Base-by-base conservation (phyloP, 2,113 vertebrate genomes). In the Tursiops truncatus region DNA sequence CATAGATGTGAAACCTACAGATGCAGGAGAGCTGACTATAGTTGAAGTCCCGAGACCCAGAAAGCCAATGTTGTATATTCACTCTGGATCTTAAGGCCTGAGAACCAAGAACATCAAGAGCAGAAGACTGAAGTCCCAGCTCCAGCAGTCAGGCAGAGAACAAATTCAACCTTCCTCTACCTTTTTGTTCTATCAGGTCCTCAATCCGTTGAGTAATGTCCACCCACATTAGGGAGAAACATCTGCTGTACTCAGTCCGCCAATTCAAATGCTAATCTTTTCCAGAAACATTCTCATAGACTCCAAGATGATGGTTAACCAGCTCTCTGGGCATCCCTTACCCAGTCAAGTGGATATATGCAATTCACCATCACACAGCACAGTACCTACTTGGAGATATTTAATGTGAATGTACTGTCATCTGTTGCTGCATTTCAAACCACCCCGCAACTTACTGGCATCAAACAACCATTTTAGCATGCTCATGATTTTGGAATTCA, bases 191-290 rank as follows among this genome's bases (percentile, higher is more conserved):
- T 50, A 25, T 26, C 76, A 74, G 47, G 60, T 21, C 13, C 47
- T 58, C 0, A 9, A 6, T 28, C 3, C 3, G 12, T 18, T 28
- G 56, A 20, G 6, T n/a, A 5, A 36, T 44, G 41, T 23, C 36
- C 56, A 41, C 5, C 33, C 41, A 79, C n/a, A 10, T 26, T 15
- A 31, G 26, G 4, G 5, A 53, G 71, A 36, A 79, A 62, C 8
- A 31, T 73, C 63, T 63, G 26, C 56, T 56, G 38, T 63, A 70
- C 65, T 71, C 65, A 71, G 26, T 12, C 77, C 41, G 23, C 56
- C 3, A 41, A 73, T n/a, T 63, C 82, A 93, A 41, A 68, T 76
- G 60, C 25, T 58, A 33, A 82, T 50, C 10, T 83, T 21, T 88
- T 87, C 31, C 60, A 60, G 7, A 92, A 50, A 31, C 56, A 60